Base-by-base conservation (phyloP, 2,888 invertebrate genomes). In the Dilophus febrilis region DNA sequence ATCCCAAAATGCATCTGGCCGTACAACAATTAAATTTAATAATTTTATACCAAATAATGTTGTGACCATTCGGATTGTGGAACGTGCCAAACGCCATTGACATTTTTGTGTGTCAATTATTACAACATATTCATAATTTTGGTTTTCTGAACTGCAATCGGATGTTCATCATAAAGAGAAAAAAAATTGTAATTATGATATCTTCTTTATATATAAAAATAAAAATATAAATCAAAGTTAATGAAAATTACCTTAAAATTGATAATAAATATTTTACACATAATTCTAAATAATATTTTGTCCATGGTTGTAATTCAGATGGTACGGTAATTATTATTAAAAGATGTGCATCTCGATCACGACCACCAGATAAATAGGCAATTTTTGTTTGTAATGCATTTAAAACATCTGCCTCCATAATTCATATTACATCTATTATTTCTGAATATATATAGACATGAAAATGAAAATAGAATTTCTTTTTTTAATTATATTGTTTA, bases 1-100 rank as follows among this genome's bases (percentile, higher is more conserved):
- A 52, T 81, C 80, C 71, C 80, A 75, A 61, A 80, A 78, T 35
- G 76, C 76, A 52, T 82, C 81, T 18, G 79, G 74, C 50, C 77
- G 68, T 45, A 85, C 64, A 42, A 83, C 76, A 50, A 80, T 67
- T 46, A 72, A 61, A 40, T 64, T 65, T 46, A 63, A 63, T 33
- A 59, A 58, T 42, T 64, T 64, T 42, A 64, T 60, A 46, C 66
- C 68, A 40, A 71, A 61, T 26, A 67, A 57, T 37, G 64, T 57
- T 41, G 64, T 67, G 35, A 74, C 68, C 49, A 70, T 66, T 29
- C 73, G 67, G 41, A 74, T 70, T 52, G 70, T 71, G 19, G 69
- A 65, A 45, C 74, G 63, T 40, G 73, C 73, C 35, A 71, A 64
- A 43, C 74, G 70, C 65, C 75, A 72, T 39, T 72, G 66, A 47